Evolutionary conservation across 2,797 vertebrate species (phyloP).

Genomic region (Dallia pectoralis): DNA sequence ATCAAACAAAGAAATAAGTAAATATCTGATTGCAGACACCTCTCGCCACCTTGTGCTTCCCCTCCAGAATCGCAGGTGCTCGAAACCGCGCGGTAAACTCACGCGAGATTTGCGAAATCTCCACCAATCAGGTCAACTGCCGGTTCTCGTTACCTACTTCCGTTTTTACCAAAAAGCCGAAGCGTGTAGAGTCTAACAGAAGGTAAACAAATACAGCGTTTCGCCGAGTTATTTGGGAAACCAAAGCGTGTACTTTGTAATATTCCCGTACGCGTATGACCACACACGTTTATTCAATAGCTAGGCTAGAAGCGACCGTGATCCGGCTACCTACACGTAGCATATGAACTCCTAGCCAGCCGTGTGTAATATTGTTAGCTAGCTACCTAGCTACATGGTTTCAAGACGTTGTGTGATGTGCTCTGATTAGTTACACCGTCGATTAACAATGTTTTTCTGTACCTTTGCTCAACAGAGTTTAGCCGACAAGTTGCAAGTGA

Average conservation of each 20-base stretch:
- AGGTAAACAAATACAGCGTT: conserved; percentile 38
- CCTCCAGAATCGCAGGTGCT: no score
- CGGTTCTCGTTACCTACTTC: background rate
- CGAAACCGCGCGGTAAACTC: background rate
- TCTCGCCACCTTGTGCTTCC: no score
- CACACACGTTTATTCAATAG: background rate
- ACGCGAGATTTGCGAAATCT: background rate
- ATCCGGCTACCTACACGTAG: background rate
- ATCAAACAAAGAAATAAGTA: no score
- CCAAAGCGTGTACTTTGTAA: no score
- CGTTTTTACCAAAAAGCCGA: background rate
- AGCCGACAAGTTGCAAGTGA: conserved; percentile 2
- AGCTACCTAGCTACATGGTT: background rate
- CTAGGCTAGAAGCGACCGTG: no score
- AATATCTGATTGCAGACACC: no score
- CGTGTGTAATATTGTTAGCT: background rate
- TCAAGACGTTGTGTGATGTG: background rate
- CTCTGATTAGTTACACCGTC: background rate
- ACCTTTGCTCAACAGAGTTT: conserved; percentile 12
- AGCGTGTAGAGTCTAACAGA: conserved; percentile 43
- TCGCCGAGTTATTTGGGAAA: background rate
- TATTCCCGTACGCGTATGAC: no score
- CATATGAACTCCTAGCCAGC: no score
- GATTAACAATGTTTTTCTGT: background rate
- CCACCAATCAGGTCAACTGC: conserved; percentile 6